phyloP scores from a whole-genome alignment of 2,888 invertebrate genomes.

The Mimachlamys varia region DNA sequence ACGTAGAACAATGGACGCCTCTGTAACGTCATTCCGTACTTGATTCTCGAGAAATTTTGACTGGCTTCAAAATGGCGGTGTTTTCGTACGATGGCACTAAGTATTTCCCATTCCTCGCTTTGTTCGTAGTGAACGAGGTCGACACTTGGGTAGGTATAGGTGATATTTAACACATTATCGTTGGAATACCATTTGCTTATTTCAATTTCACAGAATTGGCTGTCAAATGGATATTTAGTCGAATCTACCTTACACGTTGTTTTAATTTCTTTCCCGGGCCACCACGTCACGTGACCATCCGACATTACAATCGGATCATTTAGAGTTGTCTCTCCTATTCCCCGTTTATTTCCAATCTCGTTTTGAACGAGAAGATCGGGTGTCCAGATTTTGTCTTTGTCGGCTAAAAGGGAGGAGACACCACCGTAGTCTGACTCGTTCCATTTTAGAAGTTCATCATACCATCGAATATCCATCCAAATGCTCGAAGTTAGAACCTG shows the following conservation, averaged over 20 bases:
- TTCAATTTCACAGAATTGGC: constrained; percentile 52
- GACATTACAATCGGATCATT: constrained; percentile 47
- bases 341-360: constrained; percentile 50
- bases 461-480: constrained; percentile 52
- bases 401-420: constrained; percentile 44
- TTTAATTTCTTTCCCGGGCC: constrained; percentile 53
- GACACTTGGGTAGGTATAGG: constrained; percentile 45
- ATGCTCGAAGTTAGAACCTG: constrained; percentile 54
- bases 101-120: constrained; percentile 54
- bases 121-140: constrained; percentile 52
- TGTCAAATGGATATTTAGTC: constrained; percentile 53
- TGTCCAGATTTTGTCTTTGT: constrained; percentile 52
- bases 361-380: constrained; percentile 54
- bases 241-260: constrained; percentile 53
- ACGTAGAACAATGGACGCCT: constrained; percentile 50
- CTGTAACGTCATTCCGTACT: constrained; percentile 49
- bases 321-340: constrained; percentile 48
- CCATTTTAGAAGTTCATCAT: constrained; percentile 50
- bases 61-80: constrained; percentile 47
- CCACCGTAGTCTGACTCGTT: constrained; percentile 48
- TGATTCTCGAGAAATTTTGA: constrained; percentile 49
- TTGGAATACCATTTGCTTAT: constrained; percentile 52
- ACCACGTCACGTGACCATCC: constrained; percentile 52
- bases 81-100: constrained; percentile 41
- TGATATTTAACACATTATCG: constrained; percentile 48